Evolutionary conservation across 37 sponge, comb jelly and placozoan genomes (phyloP), one percentile per base, ranked within the genome.

Genomic region (Diacarnus erythraeanus): DNA sequence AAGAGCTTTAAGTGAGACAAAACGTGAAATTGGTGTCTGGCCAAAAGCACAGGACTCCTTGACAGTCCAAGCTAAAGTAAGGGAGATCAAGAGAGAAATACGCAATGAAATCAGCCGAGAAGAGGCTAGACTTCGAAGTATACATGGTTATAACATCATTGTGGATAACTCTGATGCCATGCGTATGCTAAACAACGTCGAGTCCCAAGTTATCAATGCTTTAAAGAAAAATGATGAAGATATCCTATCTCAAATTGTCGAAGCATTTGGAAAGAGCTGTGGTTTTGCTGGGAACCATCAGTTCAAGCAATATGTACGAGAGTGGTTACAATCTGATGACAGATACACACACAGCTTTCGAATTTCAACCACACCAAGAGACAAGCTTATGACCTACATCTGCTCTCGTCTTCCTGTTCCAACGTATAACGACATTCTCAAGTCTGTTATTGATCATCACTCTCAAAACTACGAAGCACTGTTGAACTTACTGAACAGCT

Each of bases 21-120:
- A 47, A 38, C 27, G 23, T 35, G 67, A 69, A 0, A 43, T 79
- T 27, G 70, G 80, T 51, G 57, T 3, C 5, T 79, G 80, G 70
- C 70, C 80, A 44, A 47, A 67, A 54, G 80, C 80, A 10, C 54
- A 69, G 15, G 58, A 56, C 31, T 63, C 23, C 15, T 26, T 12
- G 12, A 9, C 10, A 8, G 35, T 69, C 10, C 31, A 29, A 18
- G 29, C 69, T 8, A 25, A 31, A 20, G 31, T 36, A 20, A 12
- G 35, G 5, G 54, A 72, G 23, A 43, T 72, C 6, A 43, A 30
- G 25, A 29, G n/a, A 26, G 44, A 22, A 43, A 22, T 72, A 8
- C 38, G 12, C 51, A 47, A 12, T 15, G 51, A 47, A 47, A 47
- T 47, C 10, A 12, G 12, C 12, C 51, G 51, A 47, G 51, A 47